These are phyloP conservation scores for Andrena trimmerana DNA, from an alignment of 2,888 invertebrate species.

Conservation along the genomic window DNA sequence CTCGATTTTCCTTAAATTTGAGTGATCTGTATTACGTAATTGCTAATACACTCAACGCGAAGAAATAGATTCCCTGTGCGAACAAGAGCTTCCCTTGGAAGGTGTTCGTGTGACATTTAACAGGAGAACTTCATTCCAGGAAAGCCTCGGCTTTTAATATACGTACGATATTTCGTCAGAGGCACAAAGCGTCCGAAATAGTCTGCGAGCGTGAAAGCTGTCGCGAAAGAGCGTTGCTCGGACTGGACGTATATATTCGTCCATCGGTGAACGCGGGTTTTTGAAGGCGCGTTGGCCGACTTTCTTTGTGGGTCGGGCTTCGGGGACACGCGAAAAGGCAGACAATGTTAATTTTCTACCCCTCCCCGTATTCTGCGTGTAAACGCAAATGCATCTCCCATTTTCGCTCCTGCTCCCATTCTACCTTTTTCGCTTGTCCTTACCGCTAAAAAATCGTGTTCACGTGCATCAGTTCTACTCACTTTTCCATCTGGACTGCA, in stretches of 20 bases:
- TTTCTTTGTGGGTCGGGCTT: constrained; percentile 75
- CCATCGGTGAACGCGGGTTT: constrained; percentile 46
- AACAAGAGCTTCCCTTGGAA: too few relatives aligned
- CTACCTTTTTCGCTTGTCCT: not conserved
- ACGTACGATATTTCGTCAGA: constrained; percentile 32
- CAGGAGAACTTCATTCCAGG: constrained; percentile 37
- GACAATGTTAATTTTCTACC: constrained; percentile 58
- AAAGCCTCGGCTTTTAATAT: constrained; percentile 45
- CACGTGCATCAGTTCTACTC: constrained; percentile 76
- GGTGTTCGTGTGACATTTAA: too few relatives aligned
- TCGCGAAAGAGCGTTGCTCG: constrained; percentile 56
- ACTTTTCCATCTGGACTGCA: constrained; percentile 94
- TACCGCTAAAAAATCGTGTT: constrained; percentile 9
- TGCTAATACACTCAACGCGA: too few relatives aligned
- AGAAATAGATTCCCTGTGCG: too few relatives aligned
- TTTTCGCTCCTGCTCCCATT: too few relatives aligned
- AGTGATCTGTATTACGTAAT: too few relatives aligned
- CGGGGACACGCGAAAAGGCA: constrained; percentile 56
- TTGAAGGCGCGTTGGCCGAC: constrained; percentile 73
- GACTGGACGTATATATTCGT: constrained; percentile 5
- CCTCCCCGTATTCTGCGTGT: constrained; percentile 1
- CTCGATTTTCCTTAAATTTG: too few relatives aligned
- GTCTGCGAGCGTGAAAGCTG: constrained; percentile 67
- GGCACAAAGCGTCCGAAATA: constrained; percentile 59
- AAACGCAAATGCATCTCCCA: constrained; percentile 17